phyloP scores from a whole-genome alignment of 2,888 invertebrate genomes.

The Cerceris rybyensis region DNA sequence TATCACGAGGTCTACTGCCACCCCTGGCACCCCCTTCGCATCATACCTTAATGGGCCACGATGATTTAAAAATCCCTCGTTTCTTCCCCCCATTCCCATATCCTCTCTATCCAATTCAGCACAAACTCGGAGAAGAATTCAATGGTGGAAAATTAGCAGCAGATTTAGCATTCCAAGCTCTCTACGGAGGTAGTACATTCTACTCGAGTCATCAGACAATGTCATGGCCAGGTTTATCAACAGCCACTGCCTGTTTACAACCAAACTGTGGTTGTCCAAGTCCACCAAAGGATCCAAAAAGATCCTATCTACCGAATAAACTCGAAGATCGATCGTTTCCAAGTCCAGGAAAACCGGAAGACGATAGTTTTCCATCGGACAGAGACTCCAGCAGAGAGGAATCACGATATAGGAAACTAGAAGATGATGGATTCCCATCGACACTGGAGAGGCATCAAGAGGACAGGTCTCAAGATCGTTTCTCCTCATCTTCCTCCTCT shows the following conservation, averaged over 20 bases:
- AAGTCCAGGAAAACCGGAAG: conserved; percentile 73
- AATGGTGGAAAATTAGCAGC: conserved; percentile 84
- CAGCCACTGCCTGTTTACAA: conserved; percentile 68
- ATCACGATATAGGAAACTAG: conserved; percentile 63
- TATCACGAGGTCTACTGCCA: conserved; percentile 77
- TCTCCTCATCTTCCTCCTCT: conserved; percentile 69
- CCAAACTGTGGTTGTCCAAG: conserved; percentile 79
- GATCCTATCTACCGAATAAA: conserved; percentile 61
- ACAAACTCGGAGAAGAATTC: conserved; percentile 84
- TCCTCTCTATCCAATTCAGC: conserved; percentile 86
- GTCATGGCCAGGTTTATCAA: conserved; percentile 76
- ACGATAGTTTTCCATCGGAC: conserved; percentile 71
- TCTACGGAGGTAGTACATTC: conserved; percentile 84
- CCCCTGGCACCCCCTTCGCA: conserved; percentile 83
- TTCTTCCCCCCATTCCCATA: conserved; percentile 89
- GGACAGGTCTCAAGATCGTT: conserved; percentile 73
- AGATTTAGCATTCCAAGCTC: conserved; percentile 86
- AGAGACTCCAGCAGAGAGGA: conserved; percentile 67
- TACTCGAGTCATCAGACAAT: conserved; percentile 82
- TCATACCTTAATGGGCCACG: conserved; percentile 83
- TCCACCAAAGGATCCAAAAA: conserved; percentile 75
- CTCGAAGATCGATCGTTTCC: conserved; percentile 70
- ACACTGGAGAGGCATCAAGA: conserved; percentile 68
- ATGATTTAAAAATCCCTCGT: conserved; percentile 87
- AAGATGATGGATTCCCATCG: conserved; percentile 54